A percentile compares a stretch with the other conserved stretches of the same genome.
Evolutionary conservation across 2,888 invertebrate species (phyloP).

Genomic region (Siphonodentalium dalli): DNA sequence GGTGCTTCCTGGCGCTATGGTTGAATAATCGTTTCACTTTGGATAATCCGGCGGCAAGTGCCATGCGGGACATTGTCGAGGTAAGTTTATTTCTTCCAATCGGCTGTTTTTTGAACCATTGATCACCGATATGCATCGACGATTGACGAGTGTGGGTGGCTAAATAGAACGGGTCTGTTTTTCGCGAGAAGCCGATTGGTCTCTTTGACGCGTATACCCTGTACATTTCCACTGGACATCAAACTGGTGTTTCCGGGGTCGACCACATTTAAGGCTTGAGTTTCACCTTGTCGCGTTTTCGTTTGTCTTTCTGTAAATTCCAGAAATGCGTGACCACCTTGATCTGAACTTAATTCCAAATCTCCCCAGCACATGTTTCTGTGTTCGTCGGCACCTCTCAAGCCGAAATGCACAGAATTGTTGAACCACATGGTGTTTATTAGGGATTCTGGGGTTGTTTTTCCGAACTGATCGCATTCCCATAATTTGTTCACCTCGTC

Average conservation of each 20-base stretch:
- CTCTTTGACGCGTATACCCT: conserved; percentile 11
- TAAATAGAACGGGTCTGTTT: conserved; percentile 17
- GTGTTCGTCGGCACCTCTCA: conserved; percentile 15
- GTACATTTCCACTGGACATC: conserved; percentile 14
- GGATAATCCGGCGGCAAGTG: neutral
- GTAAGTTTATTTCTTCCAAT: conserved; percentile 16
- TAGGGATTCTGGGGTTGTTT: conserved; percentile 12
- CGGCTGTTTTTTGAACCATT: conserved; percentile 19
- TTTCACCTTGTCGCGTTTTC: conserved; percentile 21
- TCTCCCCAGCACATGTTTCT: conserved; percentile 24
- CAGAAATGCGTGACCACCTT: conserved; percentile 14
- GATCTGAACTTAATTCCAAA: conserved; percentile 6
- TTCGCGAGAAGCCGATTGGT: conserved; percentile 7
- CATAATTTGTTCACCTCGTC: conserved; percentile 15
- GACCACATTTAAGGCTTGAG: conserved; percentile 24
- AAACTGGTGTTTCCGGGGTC: neutral
- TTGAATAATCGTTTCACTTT: conserved; percentile 9
- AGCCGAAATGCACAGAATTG: conserved; percentile 22
- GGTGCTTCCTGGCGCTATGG: conserved; percentile 20
- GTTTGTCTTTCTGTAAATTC: conserved; percentile 19
- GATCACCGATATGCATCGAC: neutral
- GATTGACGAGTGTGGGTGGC: conserved; percentile 14
- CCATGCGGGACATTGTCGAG: conserved; percentile 12
- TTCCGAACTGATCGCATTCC: conserved; percentile 15
- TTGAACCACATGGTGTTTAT: conserved; percentile 21